Conservation (phyloP, 2,797 vertebrate genomes). For the Rousettus madagascariensis region DNA sequence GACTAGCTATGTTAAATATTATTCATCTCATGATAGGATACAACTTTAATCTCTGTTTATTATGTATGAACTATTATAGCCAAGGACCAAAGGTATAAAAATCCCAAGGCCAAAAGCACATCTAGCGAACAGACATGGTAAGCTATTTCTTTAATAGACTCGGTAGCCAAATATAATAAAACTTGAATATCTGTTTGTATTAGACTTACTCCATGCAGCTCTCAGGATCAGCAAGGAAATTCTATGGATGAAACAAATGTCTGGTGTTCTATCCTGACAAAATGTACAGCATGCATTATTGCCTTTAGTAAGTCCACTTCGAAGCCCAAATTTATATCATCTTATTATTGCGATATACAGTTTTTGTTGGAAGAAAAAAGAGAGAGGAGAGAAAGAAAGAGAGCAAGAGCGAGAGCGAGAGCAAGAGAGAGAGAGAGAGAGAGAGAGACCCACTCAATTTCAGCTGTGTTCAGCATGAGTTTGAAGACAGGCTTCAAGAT, state of each 20-base stretch:
- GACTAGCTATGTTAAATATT: slow-evolving; percentile 82
- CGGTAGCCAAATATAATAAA: slow-evolving; percentile 71
- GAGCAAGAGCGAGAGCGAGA: too few species aligned
- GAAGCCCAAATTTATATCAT: slow-evolving; percentile 11
- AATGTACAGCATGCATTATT: not conserved
- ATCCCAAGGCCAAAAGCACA: slow-evolving; percentile 62
- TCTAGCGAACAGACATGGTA: slow-evolving; percentile 28
- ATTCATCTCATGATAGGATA: slow-evolving; percentile 78
- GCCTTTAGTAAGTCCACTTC: slow-evolving; percentile 15
- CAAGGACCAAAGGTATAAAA: slow-evolving; percentile 76
- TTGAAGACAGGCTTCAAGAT: not conserved
- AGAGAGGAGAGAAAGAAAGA: too few species aligned
- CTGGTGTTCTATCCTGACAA: not conserved
- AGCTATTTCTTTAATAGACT: slow-evolving; percentile 63
- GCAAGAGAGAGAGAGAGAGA: too few species aligned
- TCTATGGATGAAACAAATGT: not conserved
- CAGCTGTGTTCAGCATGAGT: not conserved
- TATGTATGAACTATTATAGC: slow-evolving; percentile 60
- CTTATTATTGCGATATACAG: not conserved
- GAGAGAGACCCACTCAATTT: not conserved
- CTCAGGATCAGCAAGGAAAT: not conserved
- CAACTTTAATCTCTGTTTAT: slow-evolving; percentile 80
- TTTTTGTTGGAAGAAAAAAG: too few species aligned
- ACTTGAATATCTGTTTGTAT: slow-evolving; percentile 46
- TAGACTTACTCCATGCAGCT: not conserved